Evolutionary conservation across 1,140 invertebrate species (phyloP), one percentile per base, ranked within the genome.

Genomic region (Alviniconcha marisindica): DNA sequence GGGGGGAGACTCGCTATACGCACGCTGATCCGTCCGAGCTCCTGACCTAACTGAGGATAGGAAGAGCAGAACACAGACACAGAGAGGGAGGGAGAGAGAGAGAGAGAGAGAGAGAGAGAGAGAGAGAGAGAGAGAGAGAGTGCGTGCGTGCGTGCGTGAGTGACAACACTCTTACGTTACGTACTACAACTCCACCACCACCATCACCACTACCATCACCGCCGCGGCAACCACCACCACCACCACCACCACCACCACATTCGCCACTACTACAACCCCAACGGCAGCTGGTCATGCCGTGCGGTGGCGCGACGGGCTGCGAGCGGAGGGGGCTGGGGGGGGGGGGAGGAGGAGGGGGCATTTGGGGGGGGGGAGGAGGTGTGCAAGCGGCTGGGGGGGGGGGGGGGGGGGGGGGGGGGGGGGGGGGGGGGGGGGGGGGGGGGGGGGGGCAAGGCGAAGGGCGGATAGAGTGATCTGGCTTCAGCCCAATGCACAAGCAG

Each of bases 41-140:
- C 10, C 7, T 51, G 48, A 51, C 10, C 10, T 21, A 73, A 31
- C n/a, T 12, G 24, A 4, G 36, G 71, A 73, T 10, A 73, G 15
- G 4, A 18, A 73, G 31, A 73, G 14, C 4, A 7, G 36, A 3
- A 73, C 4, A 73, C 12, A 33, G 36, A 73, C 14, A 73, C 4
- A 73, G 76, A 56, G 71, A 73, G 40, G 24, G 71, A 73, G 15
- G 36, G 31, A 73, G 71, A 73, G 71, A 73, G 71, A 15, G 40
- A 73, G 21, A 44, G 42, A 77, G 42, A 77, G 42, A 77, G 18
- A 48, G 74, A 77, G 74, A 48, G 36, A 48, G 74, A 48, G 14
- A 28, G 38, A 33, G n/a, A 77, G 38, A 77, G 36, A 18, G 36
- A 73, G 5, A 73, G 14, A 36, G 36, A 73, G 36, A 73, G 36